Base-by-base conservation (phyloP, 1,140 invertebrate species). In the Coptotermes formosanus region DNA sequence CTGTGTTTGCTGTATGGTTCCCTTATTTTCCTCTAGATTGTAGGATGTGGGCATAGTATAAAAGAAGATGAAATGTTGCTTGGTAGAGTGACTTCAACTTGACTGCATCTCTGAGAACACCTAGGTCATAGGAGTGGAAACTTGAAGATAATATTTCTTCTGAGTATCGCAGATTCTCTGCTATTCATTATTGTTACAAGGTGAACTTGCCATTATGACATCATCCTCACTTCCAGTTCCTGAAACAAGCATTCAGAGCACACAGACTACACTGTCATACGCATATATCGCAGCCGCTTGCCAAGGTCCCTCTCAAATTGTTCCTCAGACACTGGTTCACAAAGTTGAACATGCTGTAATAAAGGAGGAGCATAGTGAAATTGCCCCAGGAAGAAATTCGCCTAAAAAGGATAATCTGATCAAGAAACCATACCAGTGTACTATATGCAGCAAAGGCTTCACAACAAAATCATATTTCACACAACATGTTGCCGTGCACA, bases 381-480 rank as follows among this genome's bases (percentile, higher is more conserved):
- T 30, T 30, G 64, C 64, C 25, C n/a, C 64, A 75, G 64, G n/a
- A 8, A 75, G 64, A 16, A 75, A 30, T 75, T 75, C 64, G 1
- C 64, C 64, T 14, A 75, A 75, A 30, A 75, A 75, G 64, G 64
- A 75, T 75, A 75, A 75, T 75, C 64, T 75, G n/a, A 75, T 75
- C 64, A 75, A 75, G 64, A 75, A 75, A 30, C 64, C 64, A 14
- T 75, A 75, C 64, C 64, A 75, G 64, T 75, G 64, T 75, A 75
- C 64, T 30, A 75, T 75, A 75, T 75, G 64, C 7, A 75, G 64
- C 14, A 75, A 75, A 30, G 64, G 64, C 14, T 75, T 75, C 64
- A 75, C 64, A n/a, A 75, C 64, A n/a, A 75, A 75, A 75, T 75
- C 64, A 75, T 75, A 75, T 30, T 75, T 75, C 64, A 75, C 64